phyloP scores from a whole-genome alignment of 35 echinoderm and acorn worm genomes.

The Apostichopus californicus region DNA sequence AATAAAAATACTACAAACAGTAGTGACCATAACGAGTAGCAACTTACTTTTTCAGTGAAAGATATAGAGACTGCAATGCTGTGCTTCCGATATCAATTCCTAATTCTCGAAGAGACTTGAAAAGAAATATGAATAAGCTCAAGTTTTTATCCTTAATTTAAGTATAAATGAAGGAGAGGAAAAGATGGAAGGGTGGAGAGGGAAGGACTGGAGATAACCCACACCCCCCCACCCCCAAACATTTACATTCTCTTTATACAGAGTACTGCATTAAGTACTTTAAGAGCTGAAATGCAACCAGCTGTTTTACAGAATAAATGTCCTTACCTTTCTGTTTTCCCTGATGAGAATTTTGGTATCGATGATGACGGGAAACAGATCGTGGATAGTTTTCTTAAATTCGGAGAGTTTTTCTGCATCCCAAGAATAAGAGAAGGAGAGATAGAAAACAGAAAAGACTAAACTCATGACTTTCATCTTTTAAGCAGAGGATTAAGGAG shows the following conservation, averaged over 20 bases:
- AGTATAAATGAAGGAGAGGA: too few relatives aligned
- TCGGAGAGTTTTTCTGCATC: conserved; percentile 17
- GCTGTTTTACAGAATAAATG: too few relatives aligned
- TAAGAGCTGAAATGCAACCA: too few relatives aligned
- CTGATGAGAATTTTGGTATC: conserved; percentile 34
- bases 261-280: too few relatives aligned
- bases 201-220: too few relatives aligned
- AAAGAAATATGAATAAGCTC: neutral
- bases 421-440: neutral
- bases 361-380: conserved; percentile 47
- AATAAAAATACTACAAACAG: neutral
- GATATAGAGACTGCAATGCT: conserved; percentile 20
- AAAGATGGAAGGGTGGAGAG: too few relatives aligned
- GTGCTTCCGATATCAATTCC: conserved; percentile 26
- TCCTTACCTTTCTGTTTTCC: conserved; percentile 42
- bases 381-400: conserved; percentile 35
- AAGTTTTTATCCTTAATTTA: neutral
- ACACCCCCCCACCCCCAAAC: too few relatives aligned
- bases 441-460: neutral
- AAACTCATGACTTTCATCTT: too few relatives aligned
- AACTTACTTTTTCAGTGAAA: conserved; percentile 17
- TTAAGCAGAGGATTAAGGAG: too few relatives aligned
- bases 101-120: neutral
- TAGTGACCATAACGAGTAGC: too few relatives aligned
- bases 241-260: too few relatives aligned